Evolutionary conservation across 2,797 vertebrate species (phyloP).

Genomic region (Gymnodraco acuticeps): DNA sequence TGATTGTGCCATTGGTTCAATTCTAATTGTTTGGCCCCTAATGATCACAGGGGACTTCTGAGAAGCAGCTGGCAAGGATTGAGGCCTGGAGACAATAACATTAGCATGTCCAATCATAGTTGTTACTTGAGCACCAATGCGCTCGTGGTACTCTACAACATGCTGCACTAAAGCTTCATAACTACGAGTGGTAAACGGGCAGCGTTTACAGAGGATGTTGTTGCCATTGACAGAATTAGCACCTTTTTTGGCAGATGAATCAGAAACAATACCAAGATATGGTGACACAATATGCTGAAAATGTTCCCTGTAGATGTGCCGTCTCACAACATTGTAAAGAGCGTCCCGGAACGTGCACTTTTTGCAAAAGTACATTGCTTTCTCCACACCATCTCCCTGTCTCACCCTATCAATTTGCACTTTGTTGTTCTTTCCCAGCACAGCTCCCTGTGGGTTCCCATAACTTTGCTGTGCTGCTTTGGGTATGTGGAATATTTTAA

Average conservation of each 20-base stretch:
- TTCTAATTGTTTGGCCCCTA: conserved; percentile 85
- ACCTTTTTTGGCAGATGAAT: conserved; percentile 89
- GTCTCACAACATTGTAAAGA: conserved; percentile 96
- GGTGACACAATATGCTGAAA: conserved; percentile 97
- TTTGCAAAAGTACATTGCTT: conserved; percentile 99
- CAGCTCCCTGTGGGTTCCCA: conserved; percentile 70
- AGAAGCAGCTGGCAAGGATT: conserved; percentile 84
- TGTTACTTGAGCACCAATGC: conserved; percentile 97
- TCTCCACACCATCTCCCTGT: conserved; percentile 90
- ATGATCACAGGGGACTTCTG: conserved; percentile 86
- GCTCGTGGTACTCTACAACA: conserved; percentile 97
- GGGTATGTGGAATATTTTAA: conserved; percentile 97
- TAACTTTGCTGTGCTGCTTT: conserved; percentile 83
- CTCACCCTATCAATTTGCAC: conserved; percentile 88
- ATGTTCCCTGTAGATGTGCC: conserved; percentile 99
- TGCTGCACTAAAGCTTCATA: conserved; percentile 98
- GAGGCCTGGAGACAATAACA: conserved; percentile 89
- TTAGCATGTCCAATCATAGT: conserved; percentile 98
- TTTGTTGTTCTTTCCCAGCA: conserved; percentile 89
- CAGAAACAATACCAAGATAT: conserved; percentile 92
- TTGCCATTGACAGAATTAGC: conserved; percentile 86
- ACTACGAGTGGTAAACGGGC: conserved; percentile 95
- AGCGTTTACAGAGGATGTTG: conserved; percentile 96
- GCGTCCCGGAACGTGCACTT: conserved; percentile 97
- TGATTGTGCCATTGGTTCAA: conserved; percentile 88